A percentile compares a stretch with the other conserved stretches of the same genome.
phyloP scores from a whole-genome alignment of 2,888 invertebrate genomes.

The Mantis religiosa region DNA sequence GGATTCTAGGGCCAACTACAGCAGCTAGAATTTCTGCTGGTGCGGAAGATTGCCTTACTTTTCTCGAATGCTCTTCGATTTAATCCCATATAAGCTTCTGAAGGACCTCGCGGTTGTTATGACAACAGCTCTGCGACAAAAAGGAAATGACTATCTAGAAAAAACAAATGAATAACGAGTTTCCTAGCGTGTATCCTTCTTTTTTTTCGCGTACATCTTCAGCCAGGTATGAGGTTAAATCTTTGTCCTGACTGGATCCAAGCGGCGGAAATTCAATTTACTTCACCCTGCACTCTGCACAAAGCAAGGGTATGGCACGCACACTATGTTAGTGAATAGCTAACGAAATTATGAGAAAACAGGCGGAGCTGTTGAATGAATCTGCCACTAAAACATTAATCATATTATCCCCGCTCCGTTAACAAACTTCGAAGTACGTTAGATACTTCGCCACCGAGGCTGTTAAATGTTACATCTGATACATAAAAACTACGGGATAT shows the following conservation, averaged over 20 bases:
- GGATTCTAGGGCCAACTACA: no score
- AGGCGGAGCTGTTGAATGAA: background rate
- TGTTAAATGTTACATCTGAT: background rate
- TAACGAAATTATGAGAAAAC: background rate
- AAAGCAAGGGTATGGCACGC: background rate
- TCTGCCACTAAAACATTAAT: background rate
- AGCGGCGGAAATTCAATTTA: background rate
- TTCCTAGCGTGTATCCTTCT: background rate
- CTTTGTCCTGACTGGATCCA: background rate
- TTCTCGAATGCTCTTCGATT: no score
- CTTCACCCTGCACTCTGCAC: background rate
- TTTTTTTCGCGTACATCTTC: background rate
- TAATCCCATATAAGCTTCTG: no score
- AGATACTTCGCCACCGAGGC: background rate
- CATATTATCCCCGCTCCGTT: background rate
- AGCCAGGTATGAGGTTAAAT: background rate
- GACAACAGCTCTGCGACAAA: background rate
- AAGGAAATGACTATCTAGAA: background rate
- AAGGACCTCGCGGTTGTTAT: background rate
- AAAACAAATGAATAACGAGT: background rate
- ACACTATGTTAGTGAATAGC: background rate
- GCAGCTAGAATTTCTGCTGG: no score
- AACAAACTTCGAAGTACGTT: background rate
- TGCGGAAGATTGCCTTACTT: no score
- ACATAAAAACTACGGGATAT: no score